Base-by-base conservation (phyloP, 37 sponge, comb jelly and placozoan genomes). In the Mnemiopsis leidyi region DNA sequence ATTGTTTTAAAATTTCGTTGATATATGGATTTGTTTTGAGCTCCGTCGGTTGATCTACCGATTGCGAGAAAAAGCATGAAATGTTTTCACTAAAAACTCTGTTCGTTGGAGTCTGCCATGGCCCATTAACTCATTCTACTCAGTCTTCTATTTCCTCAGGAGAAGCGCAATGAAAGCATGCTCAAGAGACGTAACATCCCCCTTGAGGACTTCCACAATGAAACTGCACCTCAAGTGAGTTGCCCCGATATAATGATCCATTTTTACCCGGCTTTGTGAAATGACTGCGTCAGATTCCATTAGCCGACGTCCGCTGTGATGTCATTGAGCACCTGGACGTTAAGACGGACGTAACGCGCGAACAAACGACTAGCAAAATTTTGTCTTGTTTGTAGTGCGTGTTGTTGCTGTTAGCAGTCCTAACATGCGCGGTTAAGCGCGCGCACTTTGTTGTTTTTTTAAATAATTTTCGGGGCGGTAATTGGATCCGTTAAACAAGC, bases 91-190 rank as follows among this genome's bases (percentile, higher is more conserved):
- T n/a, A n/a, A n/a, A n/a, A n/a, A n/a, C n/a, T n/a, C n/a, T n/a
- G n/a, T n/a, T n/a, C n/a, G n/a, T n/a, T n/a, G n/a, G n/a, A n/a
- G n/a, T n/a, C n/a, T n/a, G n/a, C n/a, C n/a, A n/a, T n/a, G n/a
- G n/a, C n/a, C n/a, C n/a, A n/a, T n/a, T n/a, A n/a, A n/a, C n/a
- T n/a, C n/a, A n/a, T n/a, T n/a, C n/a, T n/a, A n/a, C n/a, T n/a
- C n/a, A n/a, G n/a, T n/a, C n/a, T n/a, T n/a, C n/a, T n/a, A n/a
- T n/a, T n/a, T 24, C 75, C 30, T 23, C 90, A 85, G 90, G 90
- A 85, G 24, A 85, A 85, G 29, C 23, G 90, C 2, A 40, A 38
- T 85, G 90, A 85, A 38, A 85, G 39, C 61, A 85, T 85, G 90
- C 61, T 85, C 2, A 85, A 85, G 26, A 13, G 90, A 23, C 40